A percentile compares a stretch with the other conserved stretches of the same genome.
These are phyloP conservation scores for Lethrus apterus DNA, from an alignment of 1,140 invertebrate genomes.

Conservation along the genomic window DNA sequence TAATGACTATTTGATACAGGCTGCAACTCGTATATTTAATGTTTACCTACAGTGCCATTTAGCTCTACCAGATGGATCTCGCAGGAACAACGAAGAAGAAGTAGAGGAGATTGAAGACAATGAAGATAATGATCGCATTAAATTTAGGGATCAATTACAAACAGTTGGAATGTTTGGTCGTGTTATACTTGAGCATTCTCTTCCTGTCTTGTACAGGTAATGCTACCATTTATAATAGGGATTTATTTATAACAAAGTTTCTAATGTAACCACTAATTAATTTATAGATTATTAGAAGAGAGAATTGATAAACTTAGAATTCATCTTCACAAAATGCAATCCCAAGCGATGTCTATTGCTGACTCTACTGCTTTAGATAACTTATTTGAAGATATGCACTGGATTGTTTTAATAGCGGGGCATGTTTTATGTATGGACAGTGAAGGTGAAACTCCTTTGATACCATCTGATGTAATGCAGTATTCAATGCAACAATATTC, in stretches of 20 bases:
- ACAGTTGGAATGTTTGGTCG: constrained; percentile 51
- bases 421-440: constrained; percentile 62
- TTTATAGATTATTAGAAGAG: constrained; percentile 54
- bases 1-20: constrained; percentile 42
- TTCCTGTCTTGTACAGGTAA: constrained; percentile 48
- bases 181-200: constrained; percentile 46
- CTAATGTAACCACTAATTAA: no score
- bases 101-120: constrained; percentile 57
- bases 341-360: constrained; percentile 48
- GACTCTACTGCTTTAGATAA: constrained; percentile 49
- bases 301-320: constrained; percentile 53
- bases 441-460: constrained; percentile 67
- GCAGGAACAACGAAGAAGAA: constrained; percentile 41
- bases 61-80: constrained; percentile 70
- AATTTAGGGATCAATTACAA: constrained; percentile 63
- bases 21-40: constrained; percentile 59
- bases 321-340: constrained; percentile 57
- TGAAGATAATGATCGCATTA: constrained; percentile 63
- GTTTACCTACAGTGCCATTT: constrained; percentile 76
- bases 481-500: constrained; percentile 56
- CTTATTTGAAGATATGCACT: constrained; percentile 82
- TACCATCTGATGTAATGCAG: constrained; percentile 67
- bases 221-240: not conserved
- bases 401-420: constrained; percentile 76
- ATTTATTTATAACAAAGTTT: no score